Evolutionary conservation across 2,113 vertebrate species (phyloP).

Genomic region (Platysteira castanea): DNA sequence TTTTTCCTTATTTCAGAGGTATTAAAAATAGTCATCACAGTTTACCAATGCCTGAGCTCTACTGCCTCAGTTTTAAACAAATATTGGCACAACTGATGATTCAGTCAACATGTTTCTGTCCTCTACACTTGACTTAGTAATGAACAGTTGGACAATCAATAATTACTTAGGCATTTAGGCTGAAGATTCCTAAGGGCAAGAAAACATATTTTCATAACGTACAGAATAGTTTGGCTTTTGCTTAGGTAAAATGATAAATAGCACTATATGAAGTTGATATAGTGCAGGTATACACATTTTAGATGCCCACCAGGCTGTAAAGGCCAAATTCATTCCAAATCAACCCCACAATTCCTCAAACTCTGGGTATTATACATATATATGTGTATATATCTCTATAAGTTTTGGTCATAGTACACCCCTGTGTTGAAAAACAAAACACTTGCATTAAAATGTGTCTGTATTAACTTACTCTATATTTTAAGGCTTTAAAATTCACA

Average conservation of each 20-base stretch:
- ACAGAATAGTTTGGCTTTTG: background rate
- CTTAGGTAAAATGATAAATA: background rate
- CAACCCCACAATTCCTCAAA: background rate
- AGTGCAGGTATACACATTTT: background rate
- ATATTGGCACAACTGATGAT: background rate
- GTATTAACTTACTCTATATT: background rate
- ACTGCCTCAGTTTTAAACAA: background rate
- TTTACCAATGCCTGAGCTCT: background rate
- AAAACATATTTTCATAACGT: background rate
- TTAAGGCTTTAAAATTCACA: background rate
- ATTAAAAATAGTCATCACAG: constrained; percentile 50
- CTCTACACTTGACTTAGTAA: background rate
- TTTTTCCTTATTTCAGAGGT: background rate
- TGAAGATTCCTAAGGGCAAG: background rate
- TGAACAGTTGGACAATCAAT: background rate
- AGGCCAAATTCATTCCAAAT: background rate
- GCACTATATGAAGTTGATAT: background rate
- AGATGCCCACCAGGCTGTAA: background rate
- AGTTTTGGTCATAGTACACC: background rate
- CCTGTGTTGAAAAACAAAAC: background rate
- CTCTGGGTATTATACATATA: background rate
- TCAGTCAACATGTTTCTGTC: constrained; percentile 2
- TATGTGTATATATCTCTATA: background rate
- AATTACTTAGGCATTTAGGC: background rate
- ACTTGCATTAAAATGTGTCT: background rate